phyloP scores from a whole-genome alignment of 2,888 invertebrate genomes.

The Trichacis sp. region DNA sequence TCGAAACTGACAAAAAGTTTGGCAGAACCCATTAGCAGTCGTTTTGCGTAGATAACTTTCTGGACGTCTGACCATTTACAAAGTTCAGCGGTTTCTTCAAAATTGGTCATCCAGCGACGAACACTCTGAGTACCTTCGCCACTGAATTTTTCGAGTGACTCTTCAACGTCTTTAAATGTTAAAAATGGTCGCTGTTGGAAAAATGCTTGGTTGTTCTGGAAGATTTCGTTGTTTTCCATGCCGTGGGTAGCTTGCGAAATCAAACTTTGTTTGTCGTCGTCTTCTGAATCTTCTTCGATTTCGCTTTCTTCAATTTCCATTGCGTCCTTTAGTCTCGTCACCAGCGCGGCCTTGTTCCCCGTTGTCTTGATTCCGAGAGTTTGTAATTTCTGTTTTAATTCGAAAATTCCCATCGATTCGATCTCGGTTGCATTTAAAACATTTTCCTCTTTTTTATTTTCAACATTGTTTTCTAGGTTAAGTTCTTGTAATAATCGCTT shows the following conservation, averaged over 20 bases:
- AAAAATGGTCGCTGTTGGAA: not conserved
- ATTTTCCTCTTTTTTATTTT: no score
- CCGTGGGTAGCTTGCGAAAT: no score
- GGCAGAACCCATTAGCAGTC: slow-evolving; percentile 36
- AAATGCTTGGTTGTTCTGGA: no score
- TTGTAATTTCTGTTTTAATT: no score
- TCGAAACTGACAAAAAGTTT: slow-evolving; percentile 30
- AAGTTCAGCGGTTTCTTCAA: slow-evolving; percentile 37
- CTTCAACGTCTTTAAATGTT: slow-evolving; percentile 36
- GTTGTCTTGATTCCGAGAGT: no score
- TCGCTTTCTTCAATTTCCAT: not conserved
- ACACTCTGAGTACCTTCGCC: slow-evolving; percentile 24
- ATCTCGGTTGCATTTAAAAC: no score
- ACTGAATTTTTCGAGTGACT: slow-evolving; percentile 24
- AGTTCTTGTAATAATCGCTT: no score
- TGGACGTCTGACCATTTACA: slow-evolving; percentile 36
- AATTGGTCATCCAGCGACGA: slow-evolving; percentile 38
- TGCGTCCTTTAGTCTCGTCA: not conserved
- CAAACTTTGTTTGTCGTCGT: no score
- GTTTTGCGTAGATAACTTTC: slow-evolving; percentile 38
- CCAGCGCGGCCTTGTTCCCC: not conserved
- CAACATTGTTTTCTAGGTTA: no score
- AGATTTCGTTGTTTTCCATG: no score
- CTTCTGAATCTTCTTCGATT: no score
- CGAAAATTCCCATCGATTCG: no score